These are phyloP conservation scores for Carterocephalus palaemon DNA, from an alignment of 2,888 invertebrate genomes.

Conservation along the genomic window DNA sequence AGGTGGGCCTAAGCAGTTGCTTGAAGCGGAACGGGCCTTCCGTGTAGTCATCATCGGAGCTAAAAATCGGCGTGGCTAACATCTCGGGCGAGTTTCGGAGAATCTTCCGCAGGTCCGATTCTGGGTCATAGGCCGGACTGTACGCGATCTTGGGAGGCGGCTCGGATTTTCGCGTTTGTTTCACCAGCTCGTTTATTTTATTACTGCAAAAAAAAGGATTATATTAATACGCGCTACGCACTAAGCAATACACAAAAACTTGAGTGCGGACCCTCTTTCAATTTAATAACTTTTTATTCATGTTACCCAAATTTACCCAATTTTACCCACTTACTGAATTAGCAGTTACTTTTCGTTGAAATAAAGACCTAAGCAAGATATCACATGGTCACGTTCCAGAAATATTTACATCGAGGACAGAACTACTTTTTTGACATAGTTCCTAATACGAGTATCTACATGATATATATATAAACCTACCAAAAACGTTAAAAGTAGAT, in stretches of 20 bases:
- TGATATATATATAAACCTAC: too few species aligned
- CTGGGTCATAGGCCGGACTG: constrained; percentile 62
- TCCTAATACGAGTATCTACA: too few species aligned
- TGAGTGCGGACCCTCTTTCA: too few species aligned
- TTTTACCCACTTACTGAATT: too few species aligned
- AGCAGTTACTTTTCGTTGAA: too few species aligned
- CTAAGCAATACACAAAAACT: constrained; percentile 4
- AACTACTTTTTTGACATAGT: too few species aligned
- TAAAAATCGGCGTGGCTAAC: constrained; percentile 66
- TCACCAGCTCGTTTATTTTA: constrained; percentile 72
- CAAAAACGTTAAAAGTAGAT: too few species aligned
- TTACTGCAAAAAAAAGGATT: constrained; percentile 49
- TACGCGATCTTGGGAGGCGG: constrained; percentile 54
- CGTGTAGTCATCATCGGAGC: constrained; percentile 76
- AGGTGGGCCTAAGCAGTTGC: constrained; percentile 81
- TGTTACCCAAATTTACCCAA: too few species aligned
- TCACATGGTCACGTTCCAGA: too few species aligned
- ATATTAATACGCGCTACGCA: neutral
- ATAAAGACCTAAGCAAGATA: too few species aligned
- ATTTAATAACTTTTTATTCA: too few species aligned
- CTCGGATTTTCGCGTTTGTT: constrained; percentile 59
- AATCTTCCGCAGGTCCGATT: constrained; percentile 68
- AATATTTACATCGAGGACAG: too few species aligned
- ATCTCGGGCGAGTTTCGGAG: constrained; percentile 72
- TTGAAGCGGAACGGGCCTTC: constrained; percentile 84